phyloP scores from a whole-genome alignment of 2,113 vertebrate species.

The Hemichromis elongatus region DNA sequence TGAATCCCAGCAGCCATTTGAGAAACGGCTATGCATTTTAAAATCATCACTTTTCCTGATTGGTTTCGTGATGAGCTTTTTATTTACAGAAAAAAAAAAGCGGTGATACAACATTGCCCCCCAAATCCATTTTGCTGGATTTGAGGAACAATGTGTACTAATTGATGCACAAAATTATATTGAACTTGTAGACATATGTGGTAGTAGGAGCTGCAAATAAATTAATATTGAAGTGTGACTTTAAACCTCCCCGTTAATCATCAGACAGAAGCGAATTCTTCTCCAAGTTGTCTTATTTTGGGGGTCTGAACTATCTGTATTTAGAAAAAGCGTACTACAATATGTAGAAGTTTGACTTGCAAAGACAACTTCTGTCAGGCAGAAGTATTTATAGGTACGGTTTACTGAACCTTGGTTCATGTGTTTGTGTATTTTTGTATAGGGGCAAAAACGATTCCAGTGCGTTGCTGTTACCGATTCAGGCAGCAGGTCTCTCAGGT shows the following conservation, averaged over 20 bases:
- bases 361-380: neutral
- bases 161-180: neutral
- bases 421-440: neutral
- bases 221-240: neutral
- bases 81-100: neutral
- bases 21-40: neutral
- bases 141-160: neutral
- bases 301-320: neutral
- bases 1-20: neutral
- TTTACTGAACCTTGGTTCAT: neutral
- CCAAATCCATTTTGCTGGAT: neutral
- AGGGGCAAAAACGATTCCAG: neutral
- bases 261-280: neutral
- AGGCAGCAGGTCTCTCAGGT: neutral
- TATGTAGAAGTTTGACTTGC: neutral
- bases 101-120: neutral
- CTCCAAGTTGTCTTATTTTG: neutral
- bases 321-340: neutral
- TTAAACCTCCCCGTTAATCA: neutral
- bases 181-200: neutral
- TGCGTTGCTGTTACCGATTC: slow-evolving; percentile 7
- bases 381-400: neutral
- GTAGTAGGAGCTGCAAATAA: neutral
- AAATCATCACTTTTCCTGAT: accelerated
- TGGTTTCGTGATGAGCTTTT: neutral